Conservation (phyloP, 1,140 invertebrate genomes). For the Periplaneta americana region DNA sequence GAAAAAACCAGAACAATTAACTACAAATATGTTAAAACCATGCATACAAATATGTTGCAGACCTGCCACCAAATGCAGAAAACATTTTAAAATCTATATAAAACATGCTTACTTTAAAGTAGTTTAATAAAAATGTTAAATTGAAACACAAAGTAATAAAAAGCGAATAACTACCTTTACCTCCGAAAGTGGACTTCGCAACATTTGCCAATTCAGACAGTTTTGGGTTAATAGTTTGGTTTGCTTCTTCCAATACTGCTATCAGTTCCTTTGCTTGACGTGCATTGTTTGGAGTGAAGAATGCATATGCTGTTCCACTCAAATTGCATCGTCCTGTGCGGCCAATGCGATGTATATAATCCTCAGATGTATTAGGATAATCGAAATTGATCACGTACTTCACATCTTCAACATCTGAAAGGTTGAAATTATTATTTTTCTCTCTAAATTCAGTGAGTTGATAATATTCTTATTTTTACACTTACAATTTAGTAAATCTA, state of each 20-base stretch:
- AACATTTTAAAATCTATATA: no score
- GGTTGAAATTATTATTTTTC: background rate
- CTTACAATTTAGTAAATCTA: no score
- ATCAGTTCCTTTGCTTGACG: slow-evolving; percentile 55
- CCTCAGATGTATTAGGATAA: slow-evolving; percentile 64
- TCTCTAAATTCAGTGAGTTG: slow-evolving; percentile 30
- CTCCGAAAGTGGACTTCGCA: slow-evolving; percentile 6
- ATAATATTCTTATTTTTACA: no score
- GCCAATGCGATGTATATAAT: slow-evolving; percentile 69
- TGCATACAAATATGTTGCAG: background rate
- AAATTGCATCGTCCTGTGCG: slow-evolving; percentile 58
- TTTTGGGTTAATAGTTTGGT: slow-evolving; percentile 49
- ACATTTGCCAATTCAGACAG: slow-evolving; percentile 35
- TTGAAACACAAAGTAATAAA: background rate
- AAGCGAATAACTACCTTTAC: background rate
- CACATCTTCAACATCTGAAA: slow-evolving; percentile 63
- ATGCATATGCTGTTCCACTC: slow-evolving; percentile 65
- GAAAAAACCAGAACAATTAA: no score
- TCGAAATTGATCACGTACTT: slow-evolving; percentile 72
- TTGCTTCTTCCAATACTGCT: slow-evolving; percentile 52
- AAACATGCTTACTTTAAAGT: no score
- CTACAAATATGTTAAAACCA: no score
- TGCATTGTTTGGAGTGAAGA: slow-evolving; percentile 56
- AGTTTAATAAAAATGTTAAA: no score
- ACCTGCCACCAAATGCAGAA: background rate